These are phyloP conservation scores for Cirrhinus mrigala DNA, from an alignment of 2,797 vertebrate genomes.

Conservation along the genomic window DNA sequence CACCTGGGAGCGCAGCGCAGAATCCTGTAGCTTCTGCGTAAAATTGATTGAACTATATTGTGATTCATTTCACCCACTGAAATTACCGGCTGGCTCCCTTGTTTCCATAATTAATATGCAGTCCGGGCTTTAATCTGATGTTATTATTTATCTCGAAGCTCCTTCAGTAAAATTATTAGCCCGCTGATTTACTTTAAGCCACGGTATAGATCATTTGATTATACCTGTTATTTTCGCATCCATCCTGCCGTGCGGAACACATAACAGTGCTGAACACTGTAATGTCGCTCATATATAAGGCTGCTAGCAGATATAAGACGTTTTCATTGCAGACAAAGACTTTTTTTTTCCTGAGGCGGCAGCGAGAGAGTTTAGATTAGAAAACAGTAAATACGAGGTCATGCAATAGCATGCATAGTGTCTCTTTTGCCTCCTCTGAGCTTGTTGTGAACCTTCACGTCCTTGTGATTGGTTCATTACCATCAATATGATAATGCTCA, in stretches of 20 bases:
- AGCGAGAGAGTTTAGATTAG: neutral
- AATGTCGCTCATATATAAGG: neutral
- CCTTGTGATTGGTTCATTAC: slow-evolving; percentile 7
- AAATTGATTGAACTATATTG: slow-evolving; percentile 41
- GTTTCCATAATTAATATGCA: slow-evolving; percentile 49
- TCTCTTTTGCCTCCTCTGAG: neutral
- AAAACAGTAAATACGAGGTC: neutral
- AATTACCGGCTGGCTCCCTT: slow-evolving; percentile 20
- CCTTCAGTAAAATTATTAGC: slow-evolving; percentile 32
- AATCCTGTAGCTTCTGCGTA: slow-evolving; percentile 42
- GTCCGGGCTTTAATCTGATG: slow-evolving; percentile 25
- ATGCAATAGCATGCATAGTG: neutral
- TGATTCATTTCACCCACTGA: slow-evolving; percentile 50
- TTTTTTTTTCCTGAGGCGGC: neutral
- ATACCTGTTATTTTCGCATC: slow-evolving; percentile 41
- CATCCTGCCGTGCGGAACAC: slow-evolving; percentile 7
- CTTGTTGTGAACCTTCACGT: neutral
- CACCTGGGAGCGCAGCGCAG: slow-evolving; percentile 37
- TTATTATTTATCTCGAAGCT: slow-evolving; percentile 51
- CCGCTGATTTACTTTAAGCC: slow-evolving; percentile 37
- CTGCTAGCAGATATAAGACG: neutral
- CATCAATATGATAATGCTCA: neutral
- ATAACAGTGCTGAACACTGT: neutral
- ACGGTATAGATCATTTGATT: slow-evolving; percentile 38
- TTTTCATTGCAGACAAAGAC: neutral